Conservation (phyloP, 37 sponge, comb jelly and placozoan species). For the Trichoplax adhaerens region DNA sequence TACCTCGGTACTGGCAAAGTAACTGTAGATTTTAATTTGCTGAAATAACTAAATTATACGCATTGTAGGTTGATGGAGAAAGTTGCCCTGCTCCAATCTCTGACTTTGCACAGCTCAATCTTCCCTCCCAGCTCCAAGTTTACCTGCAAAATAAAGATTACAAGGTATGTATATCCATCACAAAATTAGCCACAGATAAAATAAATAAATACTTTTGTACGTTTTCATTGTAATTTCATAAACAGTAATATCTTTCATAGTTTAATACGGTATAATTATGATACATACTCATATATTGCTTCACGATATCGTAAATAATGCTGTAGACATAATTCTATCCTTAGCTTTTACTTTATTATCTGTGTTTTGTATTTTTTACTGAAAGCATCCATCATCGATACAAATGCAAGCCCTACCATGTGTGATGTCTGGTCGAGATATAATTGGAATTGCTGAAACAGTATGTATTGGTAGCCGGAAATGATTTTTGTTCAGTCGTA, state of each 20-base stretch:
- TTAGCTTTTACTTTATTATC: not conserved
- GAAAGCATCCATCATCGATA: constrained; percentile 13
- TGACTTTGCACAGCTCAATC: too few species aligned
- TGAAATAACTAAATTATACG: too few species aligned
- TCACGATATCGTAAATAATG: not conserved
- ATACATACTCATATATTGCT: not conserved
- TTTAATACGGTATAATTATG: not conserved
- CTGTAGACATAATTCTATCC: not conserved
- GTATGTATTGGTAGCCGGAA: not conserved
- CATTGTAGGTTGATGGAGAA: too few species aligned
- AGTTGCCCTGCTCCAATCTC: too few species aligned
- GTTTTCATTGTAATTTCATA: constrained; percentile 11
- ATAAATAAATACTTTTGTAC: constrained; percentile 21
- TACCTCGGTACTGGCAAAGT: too few species aligned
- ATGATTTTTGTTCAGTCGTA: too few species aligned
- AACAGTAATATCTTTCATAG: not conserved
- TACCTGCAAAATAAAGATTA: constrained; percentile 10
- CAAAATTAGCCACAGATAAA: constrained; percentile 1
- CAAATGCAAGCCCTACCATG: constrained; percentile 27
- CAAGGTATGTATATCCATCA: constrained; percentile 3
- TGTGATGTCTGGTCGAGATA: constrained; percentile 16
- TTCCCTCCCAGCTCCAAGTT: too few species aligned
- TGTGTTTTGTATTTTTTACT: not conserved
- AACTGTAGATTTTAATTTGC: too few species aligned
- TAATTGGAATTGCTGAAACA: constrained; percentile 24